These are phyloP conservation scores for Alaudala cheleensis DNA, from an alignment of 2,113 vertebrate genomes.

Conservation along the genomic window DNA sequence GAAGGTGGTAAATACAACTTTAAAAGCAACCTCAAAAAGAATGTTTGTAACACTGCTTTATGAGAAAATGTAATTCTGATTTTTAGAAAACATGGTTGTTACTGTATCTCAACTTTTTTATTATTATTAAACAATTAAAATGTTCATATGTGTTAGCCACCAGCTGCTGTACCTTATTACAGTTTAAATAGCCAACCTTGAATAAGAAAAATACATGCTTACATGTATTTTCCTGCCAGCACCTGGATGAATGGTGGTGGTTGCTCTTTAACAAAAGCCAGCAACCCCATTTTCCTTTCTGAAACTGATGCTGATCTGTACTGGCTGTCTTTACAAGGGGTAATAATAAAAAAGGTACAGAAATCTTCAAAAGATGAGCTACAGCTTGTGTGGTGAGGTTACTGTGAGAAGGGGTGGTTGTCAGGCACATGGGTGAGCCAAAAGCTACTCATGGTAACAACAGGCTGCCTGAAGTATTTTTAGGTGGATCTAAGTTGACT, in stretches of 20 bases:
- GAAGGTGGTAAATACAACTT: background rate
- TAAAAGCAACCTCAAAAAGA: background rate
- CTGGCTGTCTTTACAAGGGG: background rate
- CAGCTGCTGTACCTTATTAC: background rate
- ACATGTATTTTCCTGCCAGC: background rate
- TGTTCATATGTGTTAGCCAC: background rate
- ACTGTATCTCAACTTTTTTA: background rate
- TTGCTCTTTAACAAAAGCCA: background rate
- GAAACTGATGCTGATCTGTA: background rate
- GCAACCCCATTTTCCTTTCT: background rate
- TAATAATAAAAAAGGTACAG: background rate
- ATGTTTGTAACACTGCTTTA: background rate
- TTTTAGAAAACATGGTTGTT: background rate
- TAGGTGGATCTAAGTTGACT: background rate
- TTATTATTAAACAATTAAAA: background rate
- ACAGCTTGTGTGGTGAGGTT: background rate
- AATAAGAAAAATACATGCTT: background rate
- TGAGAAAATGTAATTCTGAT: background rate
- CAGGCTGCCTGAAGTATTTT: background rate
- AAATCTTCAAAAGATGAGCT: background rate
- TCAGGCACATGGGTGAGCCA: background rate
- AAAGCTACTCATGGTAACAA: background rate
- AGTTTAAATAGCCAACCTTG: background rate
- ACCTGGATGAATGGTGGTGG: background rate
- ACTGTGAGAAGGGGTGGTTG: background rate